Conservation (phyloP, 2,797 vertebrate species). For the Sus cebifrons region DNA sequence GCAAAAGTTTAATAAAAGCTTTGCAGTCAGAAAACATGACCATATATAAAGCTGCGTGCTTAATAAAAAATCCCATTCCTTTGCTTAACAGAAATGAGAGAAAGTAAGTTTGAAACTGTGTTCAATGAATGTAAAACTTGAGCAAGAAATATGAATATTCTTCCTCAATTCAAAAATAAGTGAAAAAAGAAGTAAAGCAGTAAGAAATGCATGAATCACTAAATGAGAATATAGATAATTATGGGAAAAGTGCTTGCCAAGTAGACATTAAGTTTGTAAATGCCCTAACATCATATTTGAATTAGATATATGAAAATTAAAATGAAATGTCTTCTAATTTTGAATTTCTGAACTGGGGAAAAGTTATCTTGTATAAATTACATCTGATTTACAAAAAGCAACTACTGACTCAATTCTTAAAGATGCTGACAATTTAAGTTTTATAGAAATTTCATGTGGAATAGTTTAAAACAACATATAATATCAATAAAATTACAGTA, state of each 20-base stretch:
- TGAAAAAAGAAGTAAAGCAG: slow-evolving; percentile 27
- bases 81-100: neutral
- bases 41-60: neutral
- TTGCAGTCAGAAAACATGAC: neutral
- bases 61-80: neutral
- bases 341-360: slow-evolving; percentile 33
- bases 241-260: neutral
- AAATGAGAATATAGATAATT: neutral
- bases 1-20: slow-evolving; percentile 9
- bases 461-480: neutral
- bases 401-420: neutral
- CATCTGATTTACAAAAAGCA: slow-evolving; percentile 24
- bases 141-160: slow-evolving; percentile 9
- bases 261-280: slow-evolving; percentile 4
- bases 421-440: slow-evolving; percentile 1
- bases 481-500: neutral
- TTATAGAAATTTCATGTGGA: slow-evolving; percentile 12
- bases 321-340: neutral
- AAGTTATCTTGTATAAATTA: slow-evolving; percentile 55
- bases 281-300: neutral
- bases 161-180: neutral
- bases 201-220: neutral
- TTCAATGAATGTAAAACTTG: neutral
- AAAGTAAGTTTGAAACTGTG: slow-evolving; percentile 11
- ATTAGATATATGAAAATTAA: neutral